A percentile compares a stretch with the other conserved stretches of the same genome.
Conservation (phyloP, 2,113 vertebrate species). For the Xiphophorus hellerii region DNA sequence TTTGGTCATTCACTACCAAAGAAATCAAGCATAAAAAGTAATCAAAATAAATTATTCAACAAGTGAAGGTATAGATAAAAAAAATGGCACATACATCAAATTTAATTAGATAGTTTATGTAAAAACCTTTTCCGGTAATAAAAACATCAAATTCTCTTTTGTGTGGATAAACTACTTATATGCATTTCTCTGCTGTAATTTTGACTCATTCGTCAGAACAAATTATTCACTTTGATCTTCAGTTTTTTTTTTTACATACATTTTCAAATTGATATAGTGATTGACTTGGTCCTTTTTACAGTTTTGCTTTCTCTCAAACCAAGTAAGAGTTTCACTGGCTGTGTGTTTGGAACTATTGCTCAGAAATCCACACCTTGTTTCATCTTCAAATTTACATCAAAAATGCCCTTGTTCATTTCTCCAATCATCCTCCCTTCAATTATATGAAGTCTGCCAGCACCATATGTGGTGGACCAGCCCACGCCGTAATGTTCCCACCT, state of each 20-base stretch:
- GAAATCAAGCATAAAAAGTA: no score
- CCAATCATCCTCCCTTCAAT: background rate
- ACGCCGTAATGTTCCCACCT: background rate
- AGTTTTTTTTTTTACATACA: background rate
- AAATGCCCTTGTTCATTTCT: background rate
- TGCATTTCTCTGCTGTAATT: no score
- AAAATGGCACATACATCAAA: no score
- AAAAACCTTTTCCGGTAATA: no score
- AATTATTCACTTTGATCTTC: background rate
- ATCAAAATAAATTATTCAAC: no score
- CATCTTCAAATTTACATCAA: background rate
- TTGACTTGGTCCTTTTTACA: background rate
- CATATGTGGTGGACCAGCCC: background rate
- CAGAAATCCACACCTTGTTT: no score
- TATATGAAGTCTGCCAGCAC: background rate
- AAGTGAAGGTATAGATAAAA: no score
- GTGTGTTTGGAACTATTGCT: background rate
- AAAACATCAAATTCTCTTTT: no score
- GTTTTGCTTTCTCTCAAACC: background rate
- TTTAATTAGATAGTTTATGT: no score
- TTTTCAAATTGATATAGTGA: background rate
- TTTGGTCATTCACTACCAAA: no score
- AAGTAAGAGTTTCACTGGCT: background rate
- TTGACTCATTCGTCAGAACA: no score
- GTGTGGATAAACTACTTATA: no score